Conservation (phyloP, 2,888 invertebrate genomes). For the Luffia ferchaultella region DNA sequence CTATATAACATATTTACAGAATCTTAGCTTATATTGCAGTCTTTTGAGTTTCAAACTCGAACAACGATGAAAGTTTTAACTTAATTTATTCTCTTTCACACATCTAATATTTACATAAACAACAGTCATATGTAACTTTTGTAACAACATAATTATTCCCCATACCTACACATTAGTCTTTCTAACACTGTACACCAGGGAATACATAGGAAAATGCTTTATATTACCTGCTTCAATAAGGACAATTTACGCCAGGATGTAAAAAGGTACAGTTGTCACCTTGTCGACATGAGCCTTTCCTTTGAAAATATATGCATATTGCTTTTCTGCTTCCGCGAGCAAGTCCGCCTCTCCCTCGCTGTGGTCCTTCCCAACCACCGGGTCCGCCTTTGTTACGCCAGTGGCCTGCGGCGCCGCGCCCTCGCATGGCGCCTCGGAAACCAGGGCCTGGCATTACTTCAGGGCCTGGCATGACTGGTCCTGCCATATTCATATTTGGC, state of each 20-base stretch:
- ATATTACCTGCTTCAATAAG: slow-evolving; percentile 45
- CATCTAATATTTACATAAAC: no score
- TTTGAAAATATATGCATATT: slow-evolving; percentile 81
- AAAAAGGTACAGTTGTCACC: slow-evolving; percentile 85
- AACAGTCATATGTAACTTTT: no score
- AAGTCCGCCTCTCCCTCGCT: slow-evolving; percentile 50
- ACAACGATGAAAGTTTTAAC: no score
- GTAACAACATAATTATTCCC: no score
- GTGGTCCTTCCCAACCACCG: slow-evolving; percentile 54
- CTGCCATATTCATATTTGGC: slow-evolving; percentile 55
- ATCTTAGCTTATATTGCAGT: slow-evolving; percentile 6
- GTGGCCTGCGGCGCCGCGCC: slow-evolving; percentile 53
- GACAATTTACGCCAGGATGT: slow-evolving; percentile 76
- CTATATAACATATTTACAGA: slow-evolving; percentile 6
- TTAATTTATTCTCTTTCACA: no score
- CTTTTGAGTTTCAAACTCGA: slow-evolving; percentile 11
- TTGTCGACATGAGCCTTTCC: slow-evolving; percentile 81
- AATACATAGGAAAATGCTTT: no score
- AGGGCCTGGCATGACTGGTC: slow-evolving; percentile 34
- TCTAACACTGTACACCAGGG: no score
- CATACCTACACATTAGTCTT: no score
- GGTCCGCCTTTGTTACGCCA: slow-evolving; percentile 53
- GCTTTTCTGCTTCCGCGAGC: slow-evolving; percentile 62
- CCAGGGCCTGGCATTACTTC: slow-evolving; percentile 46
- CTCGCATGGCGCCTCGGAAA: slow-evolving; percentile 64